A percentile compares a stretch with the other conserved stretches of the same genome.
Evolutionary conservation across 2,797 vertebrate species (phyloP).

Genomic region (Petrocephalus sullivani): DNA sequence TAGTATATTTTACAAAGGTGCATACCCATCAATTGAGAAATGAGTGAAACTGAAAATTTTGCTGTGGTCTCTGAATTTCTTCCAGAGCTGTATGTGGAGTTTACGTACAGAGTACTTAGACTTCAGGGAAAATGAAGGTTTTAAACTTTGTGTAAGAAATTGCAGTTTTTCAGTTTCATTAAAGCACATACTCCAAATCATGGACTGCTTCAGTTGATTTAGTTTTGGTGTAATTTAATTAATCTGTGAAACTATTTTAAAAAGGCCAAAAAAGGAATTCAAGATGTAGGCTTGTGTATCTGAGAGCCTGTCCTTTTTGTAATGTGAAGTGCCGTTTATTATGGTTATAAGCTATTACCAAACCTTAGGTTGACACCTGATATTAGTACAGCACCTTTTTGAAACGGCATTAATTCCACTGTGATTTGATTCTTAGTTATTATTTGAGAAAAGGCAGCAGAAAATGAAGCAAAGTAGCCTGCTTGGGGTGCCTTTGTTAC

Average conservation of each 20-base stretch:
- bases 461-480: background rate
- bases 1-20: too few species aligned
- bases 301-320: background rate
- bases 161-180: background rate
- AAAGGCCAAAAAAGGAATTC: background rate
- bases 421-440: background rate
- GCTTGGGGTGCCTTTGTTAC: background rate
- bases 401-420: background rate
- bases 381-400: background rate
- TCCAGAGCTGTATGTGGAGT: background rate
- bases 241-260: background rate
- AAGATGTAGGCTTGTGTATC: background rate
- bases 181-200: background rate
- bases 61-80: too few species aligned
- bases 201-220: background rate
- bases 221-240: background rate
- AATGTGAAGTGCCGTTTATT: background rate
- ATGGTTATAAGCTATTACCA: background rate
- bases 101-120: background rate
- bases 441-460: background rate
- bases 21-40: too few species aligned
- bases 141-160: background rate
- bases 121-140: background rate
- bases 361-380: background rate
- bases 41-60: too few species aligned